Base-by-base conservation (phyloP, 2,797 vertebrate species). In the Cercopithecus diana region DNA sequence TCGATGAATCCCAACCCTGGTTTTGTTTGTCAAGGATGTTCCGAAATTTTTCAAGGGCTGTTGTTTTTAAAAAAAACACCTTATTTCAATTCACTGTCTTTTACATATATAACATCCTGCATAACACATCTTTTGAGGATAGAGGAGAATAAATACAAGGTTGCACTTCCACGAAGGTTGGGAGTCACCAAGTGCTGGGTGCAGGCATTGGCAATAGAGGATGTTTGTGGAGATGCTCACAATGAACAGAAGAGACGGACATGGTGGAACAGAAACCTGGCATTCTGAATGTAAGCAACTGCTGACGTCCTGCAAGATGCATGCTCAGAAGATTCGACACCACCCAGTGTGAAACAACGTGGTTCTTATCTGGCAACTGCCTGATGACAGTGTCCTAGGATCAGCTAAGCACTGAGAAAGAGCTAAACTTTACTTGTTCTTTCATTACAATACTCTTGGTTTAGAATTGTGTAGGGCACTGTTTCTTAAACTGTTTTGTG, bases 1-100 rank as follows among this genome's bases (percentile, higher is more conserved):
- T 79, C 77, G 93, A 22, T 97, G 97, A 98, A 58, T 96, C 96
- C 96, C 96, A 97, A 98, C 97, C 92, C 50, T 83, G 50, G 76
- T 94, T 95, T 92, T 96, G 50, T 3, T 39, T 57, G 12, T 93
- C 75, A 93, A 70, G n/a, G 39, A 6, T 72, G 28, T 7, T 52
- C 9, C 41, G 70, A 79, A 70, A 81, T 92, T 96, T 90, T 36
- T 81, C 39, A 82, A 76, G 50, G 36, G 41, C 28, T 97, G 73
- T 77, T 30, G 82, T 90, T 88, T 90, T 19, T 0, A 0, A 30
- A 26, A 96, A 70, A 14, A 58, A 48, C 83, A 55, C 20, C n/a
- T 88, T 72, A 89, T 36, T 87, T 95, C 84, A 33, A 86, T 75
- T 96, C 67, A 88, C 24, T 86, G 95, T 95, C 30, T 12, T 95